A percentile compares a stretch with the other conserved stretches of the same genome.
Conservation (phyloP, 37 sponge, comb jelly and placozoan genomes). For the Oopsacas minuta region DNA sequence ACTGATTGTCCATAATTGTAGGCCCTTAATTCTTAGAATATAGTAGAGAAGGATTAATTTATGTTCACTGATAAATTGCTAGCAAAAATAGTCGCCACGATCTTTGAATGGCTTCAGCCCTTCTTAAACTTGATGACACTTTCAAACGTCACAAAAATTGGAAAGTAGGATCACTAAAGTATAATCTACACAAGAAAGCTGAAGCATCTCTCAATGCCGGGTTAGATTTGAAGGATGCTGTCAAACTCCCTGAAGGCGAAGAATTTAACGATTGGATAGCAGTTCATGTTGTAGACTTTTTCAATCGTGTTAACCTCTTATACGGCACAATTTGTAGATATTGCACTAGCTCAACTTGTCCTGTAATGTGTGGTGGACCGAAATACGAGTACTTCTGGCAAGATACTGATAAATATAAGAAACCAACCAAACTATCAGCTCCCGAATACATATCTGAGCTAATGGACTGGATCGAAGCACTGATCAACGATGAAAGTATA, state of each 20-base stretch:
- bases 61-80: too few species aligned
- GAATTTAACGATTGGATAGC: slow-evolving; percentile 79
- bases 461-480: slow-evolving; percentile 79
- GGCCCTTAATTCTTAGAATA: too few species aligned
- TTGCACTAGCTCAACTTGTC: slow-evolving; percentile 58
- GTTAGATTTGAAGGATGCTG: slow-evolving; percentile 58
- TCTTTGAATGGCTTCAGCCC: not conserved
- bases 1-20: too few species aligned
- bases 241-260: slow-evolving; percentile 52
- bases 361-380: slow-evolving; percentile 81
- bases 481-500: slow-evolving; percentile 51
- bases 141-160: slow-evolving; percentile 89
- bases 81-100: too few species aligned
- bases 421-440: slow-evolving; percentile 62
- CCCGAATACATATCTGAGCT: slow-evolving; percentile 59
- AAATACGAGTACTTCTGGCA: slow-evolving; percentile 89
- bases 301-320: slow-evolving; percentile 84
- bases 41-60: too few species aligned
- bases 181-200: slow-evolving; percentile 84
- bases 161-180: slow-evolving; percentile 66
- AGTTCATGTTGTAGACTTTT: slow-evolving; percentile 84
- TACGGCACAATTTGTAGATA: slow-evolving; percentile 68
- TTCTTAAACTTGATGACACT: slow-evolving; percentile 34
- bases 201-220: slow-evolving; percentile 82
- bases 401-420: slow-evolving; percentile 66